Base-by-base conservation (phyloP, 1,140 invertebrate species). In the Camponotus floridanus region DNA sequence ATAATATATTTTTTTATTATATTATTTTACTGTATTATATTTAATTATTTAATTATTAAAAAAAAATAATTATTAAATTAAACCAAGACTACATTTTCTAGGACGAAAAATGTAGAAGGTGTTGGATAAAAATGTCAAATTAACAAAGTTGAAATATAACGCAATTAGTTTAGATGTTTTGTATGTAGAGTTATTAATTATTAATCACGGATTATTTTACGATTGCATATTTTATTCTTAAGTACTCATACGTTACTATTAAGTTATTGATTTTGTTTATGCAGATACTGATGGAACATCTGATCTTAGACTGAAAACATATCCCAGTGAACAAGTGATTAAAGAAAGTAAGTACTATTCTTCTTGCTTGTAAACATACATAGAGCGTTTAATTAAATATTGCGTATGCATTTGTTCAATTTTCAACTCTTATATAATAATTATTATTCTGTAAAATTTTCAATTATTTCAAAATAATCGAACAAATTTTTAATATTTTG, bases 311-410 rank as follows among this genome's bases (percentile, higher is more conserved):
- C 93, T 98, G 70, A 97, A 96, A 93, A 98, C 97, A 0, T 98
- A 98, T 93, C 98, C 98, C 6, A 94, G 94, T 39, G 96, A 97
- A 57, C 97, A 98, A 94, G 96, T 96, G 48, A 97, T 98, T 61
- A 97, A 97, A 96, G 96, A 98, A 96, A 97, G 98, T 98, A 95
- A 97, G 97, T 97, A 91, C 39, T 26, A 68, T 13, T 31, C 1
- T 26, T 51, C 7, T 36, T 73, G n/a, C 26, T 21, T 26, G 0
- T 39, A 42, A 79, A 13, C 11, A 3, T 26, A 11, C 33, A 70
- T 31, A 13, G 57, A 51, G 13, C 21, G 15, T 67, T 85, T 45
- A n/a, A 26, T 85, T 36, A 73, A 42, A 83, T 45, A n/a, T 11
- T 73, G 33, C 59, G 21, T 18, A 48, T 74, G 68, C 68, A 83